Evolutionary conservation across 2,113 vertebrate species (phyloP).

Genomic region (Boulengeromyrus knoepffleri): DNA sequence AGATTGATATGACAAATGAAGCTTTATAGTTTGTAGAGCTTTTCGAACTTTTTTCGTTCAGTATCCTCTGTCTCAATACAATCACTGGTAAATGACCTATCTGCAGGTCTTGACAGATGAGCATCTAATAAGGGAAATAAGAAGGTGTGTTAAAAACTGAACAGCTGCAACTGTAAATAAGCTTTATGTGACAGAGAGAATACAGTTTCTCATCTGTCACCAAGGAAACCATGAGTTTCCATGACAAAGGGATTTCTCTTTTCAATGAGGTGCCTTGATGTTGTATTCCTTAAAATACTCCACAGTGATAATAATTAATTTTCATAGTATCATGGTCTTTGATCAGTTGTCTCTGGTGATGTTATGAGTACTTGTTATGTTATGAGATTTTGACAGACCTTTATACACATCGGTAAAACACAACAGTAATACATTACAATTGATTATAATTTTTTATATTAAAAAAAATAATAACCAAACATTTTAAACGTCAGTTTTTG

Average conservation of each 20-base stretch:
- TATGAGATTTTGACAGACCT: not conserved
- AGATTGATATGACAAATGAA: not conserved
- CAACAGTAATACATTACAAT: not conserved
- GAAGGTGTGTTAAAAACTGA: constrained; percentile 57
- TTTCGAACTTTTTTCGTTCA: not conserved
- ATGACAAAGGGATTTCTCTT: constrained; percentile 43
- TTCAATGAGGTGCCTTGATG: constrained; percentile 33
- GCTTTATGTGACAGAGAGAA: constrained; percentile 61
- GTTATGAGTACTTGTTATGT: not conserved
- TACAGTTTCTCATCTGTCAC: constrained; percentile 55
- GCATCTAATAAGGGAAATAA: constrained; percentile 53
- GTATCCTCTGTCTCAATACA: not conserved
- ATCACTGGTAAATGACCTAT: constrained; percentile 26
- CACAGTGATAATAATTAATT: constrained; percentile 35
- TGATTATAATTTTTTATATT: not conserved
- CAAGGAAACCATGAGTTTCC: constrained; percentile 55
- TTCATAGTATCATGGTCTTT: constrained; percentile 25
- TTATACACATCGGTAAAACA: not conserved
- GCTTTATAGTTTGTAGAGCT: not conserved
- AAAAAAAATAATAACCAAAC: not conserved
- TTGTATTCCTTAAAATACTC: constrained; percentile 14
- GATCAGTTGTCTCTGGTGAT: not conserved
- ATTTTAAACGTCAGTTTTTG: not conserved
- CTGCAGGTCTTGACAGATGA: constrained; percentile 33
- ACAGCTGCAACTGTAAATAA: constrained; percentile 66